A percentile compares a stretch with the other conserved stretches of the same genome.
Conservation (phyloP, 2,797 vertebrate genomes). For the Neostethus bicornis region DNA sequence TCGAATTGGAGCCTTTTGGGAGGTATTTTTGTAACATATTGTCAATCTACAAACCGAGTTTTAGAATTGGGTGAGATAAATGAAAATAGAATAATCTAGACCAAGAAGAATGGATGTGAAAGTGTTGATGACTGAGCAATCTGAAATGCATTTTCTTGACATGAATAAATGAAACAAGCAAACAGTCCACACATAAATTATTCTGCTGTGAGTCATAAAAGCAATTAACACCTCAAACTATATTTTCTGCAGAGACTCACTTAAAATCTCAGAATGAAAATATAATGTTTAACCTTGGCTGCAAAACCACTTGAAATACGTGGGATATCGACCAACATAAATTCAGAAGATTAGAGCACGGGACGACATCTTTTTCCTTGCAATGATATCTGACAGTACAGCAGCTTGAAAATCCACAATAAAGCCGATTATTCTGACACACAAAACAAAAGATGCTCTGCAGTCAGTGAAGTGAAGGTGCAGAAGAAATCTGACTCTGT, state of each 20-base stretch:
- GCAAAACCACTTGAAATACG: slow-evolving; percentile 37
- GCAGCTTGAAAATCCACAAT: slow-evolving; percentile 34
- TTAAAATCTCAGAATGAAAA: slow-evolving; percentile 37
- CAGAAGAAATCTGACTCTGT: neutral
- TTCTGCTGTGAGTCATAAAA: slow-evolving; percentile 51
- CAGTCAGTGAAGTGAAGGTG: neutral
- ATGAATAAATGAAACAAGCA: slow-evolving; percentile 34
- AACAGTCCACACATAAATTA: slow-evolving; percentile 58
- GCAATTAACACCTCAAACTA: slow-evolving; percentile 69
- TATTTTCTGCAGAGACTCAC: slow-evolving; percentile 31
- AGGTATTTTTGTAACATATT: too few species aligned
- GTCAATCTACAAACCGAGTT: too few species aligned
- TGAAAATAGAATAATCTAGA: too few species aligned
- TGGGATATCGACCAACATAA: slow-evolving; percentile 40
- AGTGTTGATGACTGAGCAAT: slow-evolving; percentile 24
- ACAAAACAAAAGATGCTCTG: slow-evolving; percentile 38
- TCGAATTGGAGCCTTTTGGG: too few species aligned
- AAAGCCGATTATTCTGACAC: slow-evolving; percentile 54
- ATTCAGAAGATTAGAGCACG: slow-evolving; percentile 41
- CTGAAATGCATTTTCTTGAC: slow-evolving; percentile 22
- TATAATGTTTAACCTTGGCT: slow-evolving; percentile 33
- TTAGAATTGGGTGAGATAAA: too few species aligned
- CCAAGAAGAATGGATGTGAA: too few species aligned
- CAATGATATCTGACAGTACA: slow-evolving; percentile 35
- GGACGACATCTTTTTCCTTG: slow-evolving; percentile 43